Evolutionary conservation across 1,140 invertebrate species (phyloP), one percentile per base, ranked within the genome.

Genomic region (Lepidurus couesii): DNA sequence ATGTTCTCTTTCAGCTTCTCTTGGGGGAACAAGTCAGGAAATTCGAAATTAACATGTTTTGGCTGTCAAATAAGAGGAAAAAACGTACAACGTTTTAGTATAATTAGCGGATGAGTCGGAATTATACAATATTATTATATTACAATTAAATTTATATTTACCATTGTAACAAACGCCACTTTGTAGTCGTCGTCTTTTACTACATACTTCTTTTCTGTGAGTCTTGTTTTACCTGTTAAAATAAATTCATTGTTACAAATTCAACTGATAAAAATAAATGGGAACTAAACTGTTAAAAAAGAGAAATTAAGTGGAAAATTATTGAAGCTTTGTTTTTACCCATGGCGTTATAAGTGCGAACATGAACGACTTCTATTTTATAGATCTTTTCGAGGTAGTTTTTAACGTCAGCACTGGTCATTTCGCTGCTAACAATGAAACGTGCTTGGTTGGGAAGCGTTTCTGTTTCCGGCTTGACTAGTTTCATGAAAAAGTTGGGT

Each of bases 371-470:
- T 4, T 89, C 88, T 1, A 98, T 85, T 80, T 95, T 91, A 82
- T 98, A 98, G 81, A 98, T 97, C 86, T 98, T 97, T 84, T 96
- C 91, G 77, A 98, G 86, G 86, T 98, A 98, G 86, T 96, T 96
- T 84, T 91, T 92, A 0, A 98, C 88, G 85, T 98, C 96, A 80
- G 87, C 82, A 85, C 88, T 91, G 13, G 93, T 96, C 90, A 96
- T 96, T 87, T 88, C 84, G 85, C 92, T 91, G 7, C 95, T 95
- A 81, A 93, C 92, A 73, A 91, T 86, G 86, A 98, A 98, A 74
- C 91, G 87, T 1, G 95, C 92, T 73, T 92, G 83, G 87, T 97
- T 95, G 47, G 89, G 88, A 76, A 92, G 91, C 26, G 89, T 86
- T 1, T 82, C 65, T 47, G 88, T 82, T 7, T 84, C 81, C 5